phyloP scores from a whole-genome alignment of 2,113 vertebrate genomes.

The Ciconia stormi region DNA sequence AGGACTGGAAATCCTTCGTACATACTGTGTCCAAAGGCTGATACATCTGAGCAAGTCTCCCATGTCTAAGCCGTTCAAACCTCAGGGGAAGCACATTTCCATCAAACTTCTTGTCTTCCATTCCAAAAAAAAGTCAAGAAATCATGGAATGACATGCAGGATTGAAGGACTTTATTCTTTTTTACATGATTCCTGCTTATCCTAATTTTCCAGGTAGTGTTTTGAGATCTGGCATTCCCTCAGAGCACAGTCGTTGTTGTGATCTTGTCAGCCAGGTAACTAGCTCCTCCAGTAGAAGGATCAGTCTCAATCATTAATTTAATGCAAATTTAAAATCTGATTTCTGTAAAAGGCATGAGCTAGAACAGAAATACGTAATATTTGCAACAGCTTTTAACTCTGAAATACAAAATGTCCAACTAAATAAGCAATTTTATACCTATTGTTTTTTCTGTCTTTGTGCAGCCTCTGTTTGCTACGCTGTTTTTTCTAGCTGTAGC shows the following conservation, averaged over 20 bases:
- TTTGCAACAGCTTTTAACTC: neutral
- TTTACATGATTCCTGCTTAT: neutral
- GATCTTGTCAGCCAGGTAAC: neutral
- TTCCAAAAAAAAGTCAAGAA: neutral
- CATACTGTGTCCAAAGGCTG: accelerated
- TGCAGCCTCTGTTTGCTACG: neutral
- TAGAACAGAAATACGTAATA: neutral
- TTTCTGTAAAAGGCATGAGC: neutral
- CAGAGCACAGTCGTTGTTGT: neutral
- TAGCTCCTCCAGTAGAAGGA: neutral
- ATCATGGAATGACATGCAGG: neutral
- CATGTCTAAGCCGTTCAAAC: neutral
- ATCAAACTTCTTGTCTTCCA: neutral
- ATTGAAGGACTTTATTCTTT: neutral
- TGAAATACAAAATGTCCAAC: neutral
- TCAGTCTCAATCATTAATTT: neutral
- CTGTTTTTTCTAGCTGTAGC: neutral
- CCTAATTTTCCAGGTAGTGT: neutral
- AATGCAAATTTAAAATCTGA: neutral
- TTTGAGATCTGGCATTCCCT: neutral
- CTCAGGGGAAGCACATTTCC: neutral
- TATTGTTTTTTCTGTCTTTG: neutral
- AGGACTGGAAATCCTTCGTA: neutral
- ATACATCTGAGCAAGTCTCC: neutral
- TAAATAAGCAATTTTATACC: neutral